Base-by-base conservation (phyloP, 2,888 invertebrate species). In the Leptinotarsa peninsularis region DNA sequence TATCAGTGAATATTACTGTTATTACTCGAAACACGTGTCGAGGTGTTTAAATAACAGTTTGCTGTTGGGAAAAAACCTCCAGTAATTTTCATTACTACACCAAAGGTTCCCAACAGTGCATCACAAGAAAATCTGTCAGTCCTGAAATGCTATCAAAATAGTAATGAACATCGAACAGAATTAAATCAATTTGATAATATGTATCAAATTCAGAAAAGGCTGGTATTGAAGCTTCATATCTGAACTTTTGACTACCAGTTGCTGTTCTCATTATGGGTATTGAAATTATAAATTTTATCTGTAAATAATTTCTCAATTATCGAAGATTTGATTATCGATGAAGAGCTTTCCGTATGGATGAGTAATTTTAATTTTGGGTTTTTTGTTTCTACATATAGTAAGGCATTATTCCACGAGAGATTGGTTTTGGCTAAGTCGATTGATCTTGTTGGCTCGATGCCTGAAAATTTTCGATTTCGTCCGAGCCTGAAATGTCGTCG, bases 111-210 rank as follows among this genome's bases (percentile, higher is more conserved):
- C 18, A 18, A 18, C 18, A 18, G 18, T 18, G 18, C 18, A 18
- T 18, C 18, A 18, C 18, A 18, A 18, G 18, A 18, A 18, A 18
- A 18, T 18, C 18, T 18, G 52, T 68, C 43, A 76, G 50, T 43
- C 76, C 76, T 54, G 75, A 66, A 33, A 78, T 72, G n/a, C 74
- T 75, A 50, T 78, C 78, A 33, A 72, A 78, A 67, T 74, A 74
- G 14, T 76, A 69, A 63, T 78, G 74, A 63, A 74, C 76, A 43
- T 71, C 60, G 52, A 69, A 78, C 2, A 76, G 60, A 49, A 78
- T 49, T 21, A 74, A 71, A 43, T 76, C 63, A n/a, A 78, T 13
- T 15, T 18, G 5, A 21, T n/a, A 27, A 1, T 58, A n/a, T 7
- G 67, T 17, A 50, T 56, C 27, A 33, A 66, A 72, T 66, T 78